These are phyloP conservation scores for Gortyna flavago DNA, from an alignment of 2,888 invertebrate genomes.

Conservation along the genomic window DNA sequence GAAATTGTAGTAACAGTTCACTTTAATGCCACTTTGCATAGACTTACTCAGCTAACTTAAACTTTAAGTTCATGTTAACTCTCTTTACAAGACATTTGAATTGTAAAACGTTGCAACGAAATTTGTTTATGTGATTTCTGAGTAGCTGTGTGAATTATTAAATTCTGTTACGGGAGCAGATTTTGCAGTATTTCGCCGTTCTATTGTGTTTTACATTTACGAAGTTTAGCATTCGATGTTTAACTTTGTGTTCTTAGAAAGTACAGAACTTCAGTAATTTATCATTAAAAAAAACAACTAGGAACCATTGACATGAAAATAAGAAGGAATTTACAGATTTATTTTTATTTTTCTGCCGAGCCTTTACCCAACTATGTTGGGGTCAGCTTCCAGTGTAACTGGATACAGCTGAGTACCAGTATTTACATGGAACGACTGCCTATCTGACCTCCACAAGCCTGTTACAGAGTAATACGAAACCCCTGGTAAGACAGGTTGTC, in stretches of 20 bases:
- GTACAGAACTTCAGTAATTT: neutral
- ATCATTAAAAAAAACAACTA: neutral
- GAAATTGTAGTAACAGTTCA: slow-evolving; percentile 14
- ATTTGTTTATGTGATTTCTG: slow-evolving; percentile 23
- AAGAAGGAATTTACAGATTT: neutral
- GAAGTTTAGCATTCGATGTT: neutral
- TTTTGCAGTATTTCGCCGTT: neutral
- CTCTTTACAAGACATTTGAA: slow-evolving; percentile 43
- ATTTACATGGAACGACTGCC: neutral
- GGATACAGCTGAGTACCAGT: neutral
- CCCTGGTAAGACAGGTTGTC: neutral
- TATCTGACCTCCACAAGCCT: neutral
- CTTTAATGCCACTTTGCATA: slow-evolving; percentile 36
- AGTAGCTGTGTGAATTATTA: slow-evolving; percentile 16
- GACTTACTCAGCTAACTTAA: slow-evolving; percentile 38
- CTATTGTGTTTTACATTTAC: neutral
- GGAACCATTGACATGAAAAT: neutral
- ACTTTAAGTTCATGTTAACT: slow-evolving; percentile 45
- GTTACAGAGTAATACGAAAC: neutral
- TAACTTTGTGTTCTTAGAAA: neutral
- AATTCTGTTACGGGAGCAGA: neutral
- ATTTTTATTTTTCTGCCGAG: neutral
- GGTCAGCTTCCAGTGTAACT: neutral
- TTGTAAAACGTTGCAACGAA: slow-evolving; percentile 37
- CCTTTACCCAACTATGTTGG: neutral